Evolutionary conservation across 2,888 invertebrate species (phyloP), one percentile per base, ranked within the genome.

Genomic region (Hypena proboscidalis): DNA sequence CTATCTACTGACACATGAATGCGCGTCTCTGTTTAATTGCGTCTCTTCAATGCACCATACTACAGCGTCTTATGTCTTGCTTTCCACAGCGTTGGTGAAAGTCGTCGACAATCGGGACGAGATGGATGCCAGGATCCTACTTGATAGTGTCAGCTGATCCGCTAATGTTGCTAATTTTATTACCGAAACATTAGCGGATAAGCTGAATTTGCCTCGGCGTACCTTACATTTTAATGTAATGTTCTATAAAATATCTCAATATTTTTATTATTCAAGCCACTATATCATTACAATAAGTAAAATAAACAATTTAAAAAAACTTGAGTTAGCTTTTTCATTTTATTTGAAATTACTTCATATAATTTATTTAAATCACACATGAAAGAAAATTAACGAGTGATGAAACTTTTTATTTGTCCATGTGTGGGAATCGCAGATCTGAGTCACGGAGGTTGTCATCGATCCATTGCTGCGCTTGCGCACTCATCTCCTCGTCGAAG

Each of bases 381-480:
- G n/a, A n/a, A n/a, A n/a, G n/a, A n/a, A n/a, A n/a, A n/a, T n/a
- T n/a, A n/a, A n/a, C n/a, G n/a, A n/a, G n/a, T n/a, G n/a, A 0
- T 8, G 5, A 11, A 8, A 22, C 10, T 0, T 15, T 30, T 22
- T 27, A 11, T 13, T 40, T 43, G 6, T 42, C 10, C 21, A 60
- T 53, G 13, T 41, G 37, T n/a, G 93, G 92, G 71, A 93, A 94
- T 21, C 70, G 70, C 11, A 94, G 43, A 13, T 57, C 57, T 4
- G 50, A 92, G 13, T 83, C 82, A 29, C 85, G 72, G 20, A 93
- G 75, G 80, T 94, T 93, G 29, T 92, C 83, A 4, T 80, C 75
- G 17, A 94, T 94, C 95, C 95, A 95, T 20, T 84, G 67, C 47
- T 95, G 92, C 4, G 95, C 94, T 54, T 92, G 82, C 27, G 80